Evolutionary conservation across 2,113 vertebrate species (phyloP).

Genomic region (Oxyura jamaicensis): DNA sequence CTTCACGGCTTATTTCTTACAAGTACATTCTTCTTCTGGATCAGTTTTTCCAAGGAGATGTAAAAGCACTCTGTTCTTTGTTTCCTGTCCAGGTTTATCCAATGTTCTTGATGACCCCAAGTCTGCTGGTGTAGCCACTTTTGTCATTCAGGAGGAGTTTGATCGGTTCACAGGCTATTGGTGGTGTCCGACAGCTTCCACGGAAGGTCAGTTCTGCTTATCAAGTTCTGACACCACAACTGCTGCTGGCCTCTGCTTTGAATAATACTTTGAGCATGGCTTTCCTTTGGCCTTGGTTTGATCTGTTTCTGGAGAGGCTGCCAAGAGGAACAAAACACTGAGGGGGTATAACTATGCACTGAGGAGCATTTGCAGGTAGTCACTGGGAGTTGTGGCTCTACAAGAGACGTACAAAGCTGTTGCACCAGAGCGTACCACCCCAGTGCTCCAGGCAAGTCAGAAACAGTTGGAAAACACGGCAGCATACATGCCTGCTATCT

Average conservation of each 20-base stretch:
- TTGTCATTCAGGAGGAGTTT: slow-evolving; percentile 98
- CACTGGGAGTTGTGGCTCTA: not conserved
- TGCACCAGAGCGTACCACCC: not conserved
- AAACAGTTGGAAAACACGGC: not conserved
- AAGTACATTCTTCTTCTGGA: not conserved
- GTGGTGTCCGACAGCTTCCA: slow-evolving; percentile 90
- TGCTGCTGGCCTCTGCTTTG: not conserved
- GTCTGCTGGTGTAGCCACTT: slow-evolving; percentile 95
- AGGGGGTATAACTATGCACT: not conserved
- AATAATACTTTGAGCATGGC: not conserved
- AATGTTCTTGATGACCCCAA: slow-evolving; percentile 93
- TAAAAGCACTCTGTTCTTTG: not conserved
- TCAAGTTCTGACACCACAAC: not conserved
- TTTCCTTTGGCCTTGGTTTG: not conserved
- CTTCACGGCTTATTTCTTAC: not conserved
- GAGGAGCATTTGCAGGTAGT: not conserved
- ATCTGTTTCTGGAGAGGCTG: not conserved
- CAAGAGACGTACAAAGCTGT: not conserved
- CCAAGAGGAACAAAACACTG: not conserved
- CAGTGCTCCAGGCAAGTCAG: not conserved
- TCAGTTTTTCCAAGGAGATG: not conserved
- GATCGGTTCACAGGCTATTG: slow-evolving; percentile 97
- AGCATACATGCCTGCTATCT: not conserved
- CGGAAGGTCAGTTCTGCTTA: slow-evolving; percentile 82
- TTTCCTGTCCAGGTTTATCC: slow-evolving; percentile 80